Base-by-base conservation (phyloP, 2,888 invertebrate genomes). In the Hetaerina titia region DNA sequence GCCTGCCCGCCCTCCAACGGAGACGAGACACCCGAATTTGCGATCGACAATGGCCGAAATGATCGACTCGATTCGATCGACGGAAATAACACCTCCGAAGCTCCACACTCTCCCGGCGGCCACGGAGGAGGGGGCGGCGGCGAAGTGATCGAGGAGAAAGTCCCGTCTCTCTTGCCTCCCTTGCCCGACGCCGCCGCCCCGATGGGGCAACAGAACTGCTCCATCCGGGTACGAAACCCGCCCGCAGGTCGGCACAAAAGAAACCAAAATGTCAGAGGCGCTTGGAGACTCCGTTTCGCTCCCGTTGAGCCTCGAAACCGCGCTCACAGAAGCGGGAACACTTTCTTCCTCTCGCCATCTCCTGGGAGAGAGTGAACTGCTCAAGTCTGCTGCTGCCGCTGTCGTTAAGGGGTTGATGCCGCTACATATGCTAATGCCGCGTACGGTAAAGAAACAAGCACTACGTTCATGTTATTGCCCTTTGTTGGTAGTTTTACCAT, bases 401-500 rank as follows among this genome's bases (percentile, higher is more conserved):
- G 69, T 69, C 69, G 69, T 17, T 69, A 69, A 69, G 69, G n/a
- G 69, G 69, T 22, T 69, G n/a, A 69, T 19, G 69, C 69, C 69
- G 69, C 69, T 69, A 69, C 69, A 69, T 69, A 69, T 69, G 69
- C 69, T 69, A 69, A 69, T 69, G n/a, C 9, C 69, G 6, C 19
- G 22, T 69, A 69, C 69, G 22, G 19, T 69, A 69, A 69, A 0
- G n/a, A n/a, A 22, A 69, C 69, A n/a, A 19, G 69, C 69, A 22
- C 69, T 69, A 69, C n/a, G 22, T n/a, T 69, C 69, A n/a, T 69
- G 69, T 69, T 69, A 69, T 69, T 69, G 69, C 69, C 69, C 69
- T 69, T 69, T 69, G 69, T 69, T 69, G 69, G 69, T 69, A 22
- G 69, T 69, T 69, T 69, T 22, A 69, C 69, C 69, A n/a, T 69